phyloP scores from a whole-genome alignment of 2,113 vertebrate genomes.

The Xiphophorus maculatus region DNA sequence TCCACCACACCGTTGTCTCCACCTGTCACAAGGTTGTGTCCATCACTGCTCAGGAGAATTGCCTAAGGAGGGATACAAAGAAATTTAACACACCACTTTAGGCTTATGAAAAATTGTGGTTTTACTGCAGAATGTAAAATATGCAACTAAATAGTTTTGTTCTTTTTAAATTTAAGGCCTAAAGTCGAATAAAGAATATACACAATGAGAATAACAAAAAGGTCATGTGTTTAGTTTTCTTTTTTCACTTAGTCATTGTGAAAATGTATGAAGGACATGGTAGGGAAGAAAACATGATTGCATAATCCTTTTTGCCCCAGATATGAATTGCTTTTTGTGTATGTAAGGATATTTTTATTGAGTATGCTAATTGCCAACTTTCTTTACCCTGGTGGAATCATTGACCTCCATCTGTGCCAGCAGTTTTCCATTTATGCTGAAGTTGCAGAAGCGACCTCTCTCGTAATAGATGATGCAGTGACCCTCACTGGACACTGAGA shows the following conservation, averaged over 20 bases:
- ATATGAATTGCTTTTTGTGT: not conserved
- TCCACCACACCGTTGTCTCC: slow-evolving; percentile 97
- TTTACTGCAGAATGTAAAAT: not conserved
- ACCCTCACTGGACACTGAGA: slow-evolving; percentile 95
- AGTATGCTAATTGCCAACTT: not conserved
- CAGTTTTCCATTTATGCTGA: slow-evolving; percentile 98
- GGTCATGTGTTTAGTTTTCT: not conserved
- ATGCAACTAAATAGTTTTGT: not conserved
- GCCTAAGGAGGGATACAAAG: slow-evolving; percentile 73
- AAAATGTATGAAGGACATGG: not conserved
- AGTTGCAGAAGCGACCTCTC: slow-evolving; percentile 94
- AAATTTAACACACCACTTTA: not conserved
- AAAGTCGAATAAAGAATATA: too few relatives aligned
- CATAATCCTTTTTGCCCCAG: not conserved
- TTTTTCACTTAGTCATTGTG: not conserved
- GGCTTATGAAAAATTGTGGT: not conserved
- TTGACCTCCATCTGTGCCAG: slow-evolving; percentile 96
- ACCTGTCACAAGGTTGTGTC: slow-evolving; percentile 96
- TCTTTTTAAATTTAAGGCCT: not conserved
- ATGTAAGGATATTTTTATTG: not conserved
- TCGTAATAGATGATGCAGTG: slow-evolving; percentile 99
- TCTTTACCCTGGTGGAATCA: slow-evolving; percentile 90
- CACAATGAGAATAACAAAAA: not conserved
- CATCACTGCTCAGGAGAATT: slow-evolving; percentile 95
- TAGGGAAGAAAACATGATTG: not conserved